These are phyloP conservation scores for Fragum fragum DNA, from an alignment of 2,888 invertebrate genomes.

Conservation along the genomic window DNA sequence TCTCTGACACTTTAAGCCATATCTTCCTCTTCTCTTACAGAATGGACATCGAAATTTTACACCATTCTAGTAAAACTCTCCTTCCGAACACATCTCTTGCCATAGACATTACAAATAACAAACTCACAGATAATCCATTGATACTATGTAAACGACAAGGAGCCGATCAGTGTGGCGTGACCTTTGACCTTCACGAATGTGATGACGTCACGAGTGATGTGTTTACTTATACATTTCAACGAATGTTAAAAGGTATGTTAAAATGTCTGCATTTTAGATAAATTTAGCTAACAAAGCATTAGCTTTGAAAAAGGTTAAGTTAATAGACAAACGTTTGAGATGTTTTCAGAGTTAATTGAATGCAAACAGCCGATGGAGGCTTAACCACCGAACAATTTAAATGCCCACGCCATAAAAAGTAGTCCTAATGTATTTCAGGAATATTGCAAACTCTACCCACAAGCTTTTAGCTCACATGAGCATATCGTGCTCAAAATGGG, in stretches of 20 bases:
- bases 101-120: background rate
- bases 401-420: too few species aligned
- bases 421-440: too few species aligned
- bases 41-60: constrained; percentile 7
- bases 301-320: too few species aligned
- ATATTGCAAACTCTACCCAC: too few species aligned
- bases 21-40: background rate
- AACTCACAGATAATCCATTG: background rate
- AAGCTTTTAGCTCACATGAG: too few species aligned
- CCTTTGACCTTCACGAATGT: constrained; percentile 7
- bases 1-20: too few species aligned
- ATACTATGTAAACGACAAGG: constrained; percentile 16
- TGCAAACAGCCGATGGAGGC: too few species aligned
- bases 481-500: too few species aligned
- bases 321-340: too few species aligned
- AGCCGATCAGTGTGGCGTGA: constrained; percentile 20
- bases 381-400: too few species aligned
- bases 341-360: too few species aligned
- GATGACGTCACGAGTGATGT: constrained; percentile 45
- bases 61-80: background rate
- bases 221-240: constrained; percentile 18
- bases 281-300: too few species aligned
- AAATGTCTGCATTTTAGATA: background rate
- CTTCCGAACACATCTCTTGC: constrained; percentile 12
- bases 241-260: background rate